Conservation (phyloP, 2,888 invertebrate genomes). For the Eueremaeus valkanovi region DNA sequence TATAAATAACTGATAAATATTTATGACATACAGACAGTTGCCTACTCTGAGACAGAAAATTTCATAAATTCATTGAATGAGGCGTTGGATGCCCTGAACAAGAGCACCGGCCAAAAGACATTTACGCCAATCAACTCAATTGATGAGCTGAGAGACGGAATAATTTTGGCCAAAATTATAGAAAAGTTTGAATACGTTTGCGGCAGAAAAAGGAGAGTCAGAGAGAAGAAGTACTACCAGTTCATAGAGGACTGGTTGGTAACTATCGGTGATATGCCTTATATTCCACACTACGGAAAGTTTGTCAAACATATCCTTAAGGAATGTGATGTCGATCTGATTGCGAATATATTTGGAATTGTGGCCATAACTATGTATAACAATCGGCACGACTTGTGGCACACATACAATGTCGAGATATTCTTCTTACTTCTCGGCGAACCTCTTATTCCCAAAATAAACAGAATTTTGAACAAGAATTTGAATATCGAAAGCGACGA, state of each 20-base stretch:
- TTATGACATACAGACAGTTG: background rate
- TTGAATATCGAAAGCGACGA: constrained; percentile 32
- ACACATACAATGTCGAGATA: constrained; percentile 23
- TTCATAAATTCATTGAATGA: constrained; percentile 28
- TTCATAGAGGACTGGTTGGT: constrained; percentile 33
- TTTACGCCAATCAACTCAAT: constrained; percentile 2
- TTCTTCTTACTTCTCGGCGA: constrained; percentile 13
- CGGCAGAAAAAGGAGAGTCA: constrained; percentile 17
- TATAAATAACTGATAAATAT: no score
- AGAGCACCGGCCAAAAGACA: background rate
- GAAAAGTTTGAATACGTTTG: constrained; percentile 7
- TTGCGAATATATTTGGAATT: constrained; percentile 3
- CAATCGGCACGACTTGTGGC: constrained; percentile 15
- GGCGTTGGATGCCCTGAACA: constrained; percentile 6
- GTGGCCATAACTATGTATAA: constrained; percentile 31
- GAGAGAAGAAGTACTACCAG: constrained; percentile 1
- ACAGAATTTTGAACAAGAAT: constrained; percentile 6
- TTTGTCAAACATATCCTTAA: constrained; percentile 12
- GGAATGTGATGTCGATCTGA: background rate
- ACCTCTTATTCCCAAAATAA: constrained; percentile 16
- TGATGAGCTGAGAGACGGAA: background rate
- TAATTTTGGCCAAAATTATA: background rate
- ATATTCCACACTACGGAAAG: constrained; percentile 20
- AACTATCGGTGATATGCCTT: constrained; percentile 5
- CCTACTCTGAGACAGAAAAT: background rate